A percentile compares a stretch with the other conserved stretches of the same genome.
These are phyloP conservation scores for Alviniconcha marisindica DNA, from an alignment of 1,140 invertebrate species.

Conservation along the genomic window DNA sequence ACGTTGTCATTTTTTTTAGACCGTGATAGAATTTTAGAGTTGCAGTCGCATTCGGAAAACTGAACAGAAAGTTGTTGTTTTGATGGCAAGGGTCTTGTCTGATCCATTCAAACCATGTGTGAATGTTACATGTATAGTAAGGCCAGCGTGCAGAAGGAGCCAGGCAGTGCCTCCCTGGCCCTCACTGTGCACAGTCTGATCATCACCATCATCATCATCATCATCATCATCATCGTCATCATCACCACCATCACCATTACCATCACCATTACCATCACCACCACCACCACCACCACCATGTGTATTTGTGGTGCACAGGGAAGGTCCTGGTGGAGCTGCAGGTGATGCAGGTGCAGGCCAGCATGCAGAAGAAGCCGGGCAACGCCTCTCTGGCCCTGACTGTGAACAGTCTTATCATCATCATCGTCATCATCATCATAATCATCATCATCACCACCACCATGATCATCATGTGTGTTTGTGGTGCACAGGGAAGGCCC, in stretches of 20 bases:
- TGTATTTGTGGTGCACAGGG: conserved; percentile 77
- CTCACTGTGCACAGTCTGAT: conserved; percentile 92
- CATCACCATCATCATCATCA: conserved; percentile 4
- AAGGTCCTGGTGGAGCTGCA: conserved; percentile 88
- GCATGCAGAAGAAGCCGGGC: conserved; percentile 83
- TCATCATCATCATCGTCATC: background rate
- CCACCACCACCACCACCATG: background rate
- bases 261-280: conserved; percentile 11
- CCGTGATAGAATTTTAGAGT: too few species aligned
- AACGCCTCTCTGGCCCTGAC: conserved; percentile 88
- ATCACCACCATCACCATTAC: conserved; percentile 11
- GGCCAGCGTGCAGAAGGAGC: conserved; percentile 84
- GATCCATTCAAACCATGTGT: too few species aligned
- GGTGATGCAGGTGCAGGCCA: conserved; percentile 89
- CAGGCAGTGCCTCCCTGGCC: conserved; percentile 84
- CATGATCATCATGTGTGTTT: too few species aligned
- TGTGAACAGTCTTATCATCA: conserved; percentile 81
- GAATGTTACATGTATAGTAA: conserved; percentile 49
- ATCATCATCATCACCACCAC: background rate
- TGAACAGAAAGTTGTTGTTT: too few species aligned
- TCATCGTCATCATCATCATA: background rate
- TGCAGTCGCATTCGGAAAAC: too few species aligned
- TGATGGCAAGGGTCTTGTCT: too few species aligned
- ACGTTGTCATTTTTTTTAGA: too few species aligned
- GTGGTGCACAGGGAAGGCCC: conserved; percentile 87